Evolutionary conservation across 1,140 invertebrate species (phyloP), one percentile per base, ranked within the genome.

Genomic region (Rhyacophila brunnea): DNA sequence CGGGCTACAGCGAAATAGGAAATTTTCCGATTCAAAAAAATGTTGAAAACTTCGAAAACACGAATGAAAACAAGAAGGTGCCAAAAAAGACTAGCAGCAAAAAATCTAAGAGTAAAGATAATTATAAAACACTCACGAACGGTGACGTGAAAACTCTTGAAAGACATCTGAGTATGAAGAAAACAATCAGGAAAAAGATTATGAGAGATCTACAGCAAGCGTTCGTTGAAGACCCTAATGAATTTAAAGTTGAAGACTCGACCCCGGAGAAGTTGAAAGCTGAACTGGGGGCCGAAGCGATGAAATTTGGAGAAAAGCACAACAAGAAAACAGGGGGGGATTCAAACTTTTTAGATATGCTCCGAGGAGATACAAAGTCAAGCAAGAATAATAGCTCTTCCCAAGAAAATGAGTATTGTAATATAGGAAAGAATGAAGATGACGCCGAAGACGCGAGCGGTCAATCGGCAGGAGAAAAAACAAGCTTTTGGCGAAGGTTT

Each of bases 121-220:
- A 85, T 66, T 83, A 78, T 67, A 81, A 83, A 60, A 82, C 82
- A 1, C 74, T 85, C 57, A 80, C 81, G 6, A 87, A 86, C 62
- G 84, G 81, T 14, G 87, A 89, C 68, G 84, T 89, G 14, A 88
- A 90, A 69, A 89, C 89, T 7, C 72, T 92, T 36, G 90, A 92
- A 68, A 78, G 88, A 57, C 89, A 91, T 70, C 77, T 92, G 50
- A 91, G 89, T 60, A 92, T 92, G 90, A 92, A 92, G 76, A 92
- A 92, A 70, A 91, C 89, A 5, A 91, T 91, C 54, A 73, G 89
- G 38, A 92, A 91, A 73, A 91, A 91, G 74, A 91, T 92, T 66
- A 92, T 91, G 87, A 79, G 90, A 5, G 89, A 91, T 68, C 76
- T 92, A 42, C 85, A 87, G 67, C 85, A 88, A 67, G 87, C 87